These are phyloP conservation scores for Philopotamus ludificatus DNA, from an alignment of 1,140 invertebrate species.

Conservation along the genomic window DNA sequence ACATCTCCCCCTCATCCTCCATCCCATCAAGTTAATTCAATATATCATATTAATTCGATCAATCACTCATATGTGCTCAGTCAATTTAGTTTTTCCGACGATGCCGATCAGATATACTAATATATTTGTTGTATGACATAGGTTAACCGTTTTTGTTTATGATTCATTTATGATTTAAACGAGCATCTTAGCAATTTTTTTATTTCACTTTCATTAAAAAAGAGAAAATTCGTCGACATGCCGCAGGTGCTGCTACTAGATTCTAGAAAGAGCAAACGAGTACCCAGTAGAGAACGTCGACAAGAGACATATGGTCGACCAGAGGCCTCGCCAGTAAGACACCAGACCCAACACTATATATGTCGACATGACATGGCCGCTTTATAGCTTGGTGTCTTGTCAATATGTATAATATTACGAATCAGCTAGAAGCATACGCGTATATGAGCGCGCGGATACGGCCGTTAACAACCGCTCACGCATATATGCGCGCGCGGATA, in stretches of 20 bases:
- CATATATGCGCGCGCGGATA: too few species aligned
- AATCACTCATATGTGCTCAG: too few species aligned
- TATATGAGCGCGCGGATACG: too few species aligned
- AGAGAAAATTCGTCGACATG: constrained; percentile 28
- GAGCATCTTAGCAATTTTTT: constrained; percentile 12
- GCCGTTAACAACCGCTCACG: too few species aligned
- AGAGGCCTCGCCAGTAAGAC: constrained; percentile 36
- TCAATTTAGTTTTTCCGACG: too few species aligned
- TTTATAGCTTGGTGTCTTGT: constrained; percentile 14
- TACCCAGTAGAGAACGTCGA: constrained; percentile 24
- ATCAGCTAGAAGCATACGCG: too few species aligned
- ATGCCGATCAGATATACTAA: background rate
- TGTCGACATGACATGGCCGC: constrained; percentile 23
- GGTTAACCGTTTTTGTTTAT: too few species aligned
- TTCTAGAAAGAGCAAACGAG: constrained; percentile 40
- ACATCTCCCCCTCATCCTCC: too few species aligned
- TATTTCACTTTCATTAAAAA: constrained; percentile 29
- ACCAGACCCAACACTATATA: constrained; percentile 16
- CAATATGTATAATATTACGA: too few species aligned
- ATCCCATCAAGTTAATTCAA: too few species aligned
- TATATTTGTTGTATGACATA: background rate
- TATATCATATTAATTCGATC: too few species aligned
- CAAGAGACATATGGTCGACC: constrained; percentile 23
- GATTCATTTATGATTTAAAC: too few species aligned
- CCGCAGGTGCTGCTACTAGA: constrained; percentile 41